Percentiles rank a stretch among this genome's conserved stretches.
Conservation (phyloP, 2,888 invertebrate species). For the Dryocosmus kuriphilus region DNA sequence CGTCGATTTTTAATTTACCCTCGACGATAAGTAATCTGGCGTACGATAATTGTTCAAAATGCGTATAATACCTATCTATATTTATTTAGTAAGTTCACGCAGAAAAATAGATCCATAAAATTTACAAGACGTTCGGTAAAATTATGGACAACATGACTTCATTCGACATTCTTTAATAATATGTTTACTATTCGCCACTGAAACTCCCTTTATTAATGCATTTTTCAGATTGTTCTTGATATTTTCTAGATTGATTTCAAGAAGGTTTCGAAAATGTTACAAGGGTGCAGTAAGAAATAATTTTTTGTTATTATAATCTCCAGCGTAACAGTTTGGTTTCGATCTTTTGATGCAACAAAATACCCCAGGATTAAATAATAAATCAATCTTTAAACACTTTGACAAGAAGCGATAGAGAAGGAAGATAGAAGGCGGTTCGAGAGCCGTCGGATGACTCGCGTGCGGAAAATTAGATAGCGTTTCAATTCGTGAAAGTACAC, state of each 20-base stretch:
- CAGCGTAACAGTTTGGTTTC: constrained; percentile 13
- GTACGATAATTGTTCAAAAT: constrained; percentile 25
- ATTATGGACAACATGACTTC: no score
- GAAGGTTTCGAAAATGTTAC: neutral
- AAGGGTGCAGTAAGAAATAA: neutral
- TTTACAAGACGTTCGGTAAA: no score
- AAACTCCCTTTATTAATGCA: neutral
- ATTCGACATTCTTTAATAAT: no score
- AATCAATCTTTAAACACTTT: constrained; percentile 36
- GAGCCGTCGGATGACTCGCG: constrained; percentile 63
- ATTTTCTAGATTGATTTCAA: neutral
- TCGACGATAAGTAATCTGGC: constrained; percentile 34
- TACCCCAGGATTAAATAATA: constrained; percentile 33
- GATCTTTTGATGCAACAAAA: constrained; percentile 23
- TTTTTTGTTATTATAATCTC: neutral
- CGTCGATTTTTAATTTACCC: constrained; percentile 32
- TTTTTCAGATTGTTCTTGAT: neutral
- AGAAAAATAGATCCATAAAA: no score
- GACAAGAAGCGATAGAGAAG: constrained; percentile 21
- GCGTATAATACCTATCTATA: constrained; percentile 19
- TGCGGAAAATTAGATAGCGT: constrained; percentile 65
- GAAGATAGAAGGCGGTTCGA: constrained; percentile 38
- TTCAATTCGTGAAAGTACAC: constrained; percentile 57
- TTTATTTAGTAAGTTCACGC: neutral
- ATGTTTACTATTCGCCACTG: neutral